Evolutionary conservation across 2,888 invertebrate genomes (phyloP).

Genomic region (Aleiodes alternator): DNA sequence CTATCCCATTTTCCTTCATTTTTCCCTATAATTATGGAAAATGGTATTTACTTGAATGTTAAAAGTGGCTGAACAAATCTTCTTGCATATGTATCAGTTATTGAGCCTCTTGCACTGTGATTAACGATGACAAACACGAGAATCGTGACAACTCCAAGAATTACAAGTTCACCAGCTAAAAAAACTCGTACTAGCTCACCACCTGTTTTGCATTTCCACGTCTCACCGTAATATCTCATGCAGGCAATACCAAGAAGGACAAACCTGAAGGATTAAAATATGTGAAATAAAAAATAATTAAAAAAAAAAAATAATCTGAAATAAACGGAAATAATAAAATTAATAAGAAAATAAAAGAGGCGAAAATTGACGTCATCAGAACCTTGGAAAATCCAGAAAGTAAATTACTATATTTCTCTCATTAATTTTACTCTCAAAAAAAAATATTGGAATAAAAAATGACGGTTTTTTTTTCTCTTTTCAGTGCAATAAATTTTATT

Average conservation of each 20-base stretch:
- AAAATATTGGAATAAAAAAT: constrained; percentile 15
- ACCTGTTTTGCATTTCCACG: constrained; percentile 83
- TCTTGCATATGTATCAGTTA: constrained; percentile 84
- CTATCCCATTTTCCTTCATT: too few species aligned
- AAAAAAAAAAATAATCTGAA: too few species aligned
- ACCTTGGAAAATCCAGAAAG: constrained; percentile 7
- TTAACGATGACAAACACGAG: constrained; percentile 82
- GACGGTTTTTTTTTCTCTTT: too few species aligned
- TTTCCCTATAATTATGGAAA: background rate
- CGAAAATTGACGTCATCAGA: constrained; percentile 22
- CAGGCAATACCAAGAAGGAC: constrained; percentile 81
- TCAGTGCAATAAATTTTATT: constrained; percentile 47
- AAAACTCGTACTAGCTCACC: constrained; percentile 85
- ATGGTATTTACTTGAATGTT: constrained; percentile 80
- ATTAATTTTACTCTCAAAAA: background rate
- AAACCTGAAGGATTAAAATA: constrained; percentile 77
- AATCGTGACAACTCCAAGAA: constrained; percentile 81
- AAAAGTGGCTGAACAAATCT: constrained; percentile 84
- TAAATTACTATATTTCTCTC: background rate
- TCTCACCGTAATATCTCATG: constrained; percentile 81
- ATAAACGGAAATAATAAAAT: background rate
- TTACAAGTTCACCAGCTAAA: constrained; percentile 82
- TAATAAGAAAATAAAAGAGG: constrained; percentile 16
- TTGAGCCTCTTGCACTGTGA: constrained; percentile 86
- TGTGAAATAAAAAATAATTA: background rate